A percentile compares a stretch with the other conserved stretches of the same genome.
Conservation (phyloP, 2,797 vertebrate species). For the Toxotes lorentzi region DNA sequence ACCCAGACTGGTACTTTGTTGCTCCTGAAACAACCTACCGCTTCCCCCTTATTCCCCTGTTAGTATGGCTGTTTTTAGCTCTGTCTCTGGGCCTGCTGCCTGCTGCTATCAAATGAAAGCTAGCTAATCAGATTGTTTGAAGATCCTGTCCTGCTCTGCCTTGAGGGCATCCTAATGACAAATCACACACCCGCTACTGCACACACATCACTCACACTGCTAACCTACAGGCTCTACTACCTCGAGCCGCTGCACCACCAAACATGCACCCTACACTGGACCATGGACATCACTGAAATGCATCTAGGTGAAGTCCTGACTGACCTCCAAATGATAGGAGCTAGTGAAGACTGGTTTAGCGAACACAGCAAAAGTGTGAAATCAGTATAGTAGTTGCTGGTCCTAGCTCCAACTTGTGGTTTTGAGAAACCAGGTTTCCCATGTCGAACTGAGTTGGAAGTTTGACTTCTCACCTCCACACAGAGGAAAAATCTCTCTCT, state of each 20-base stretch:
- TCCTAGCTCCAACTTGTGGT: neutral
- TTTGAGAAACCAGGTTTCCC: slow-evolving; percentile 11
- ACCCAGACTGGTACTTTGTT: slow-evolving; percentile 16
- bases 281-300: neutral
- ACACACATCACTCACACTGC: slow-evolving; percentile 29
- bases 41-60: slow-evolving; percentile 50
- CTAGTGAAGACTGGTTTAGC: neutral
- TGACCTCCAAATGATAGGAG: slow-evolving; percentile 2
- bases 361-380: slow-evolving; percentile 1
- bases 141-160: slow-evolving; percentile 64
- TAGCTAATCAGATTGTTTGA: slow-evolving; percentile 75
- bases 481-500: slow-evolving; percentile 33
- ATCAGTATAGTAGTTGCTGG: neutral
- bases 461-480: slow-evolving; percentile 45
- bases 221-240: slow-evolving; percentile 12
- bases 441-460: neutral
- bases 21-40: slow-evolving; percentile 31
- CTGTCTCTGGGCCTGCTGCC: slow-evolving; percentile 60
- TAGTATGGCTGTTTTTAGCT: slow-evolving; percentile 68
- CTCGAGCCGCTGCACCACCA: neutral
- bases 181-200: slow-evolving; percentile 43
- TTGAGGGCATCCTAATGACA: slow-evolving; percentile 60
- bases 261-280: neutral
- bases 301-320: slow-evolving; percentile 4
- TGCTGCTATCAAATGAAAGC: slow-evolving; percentile 74